phyloP scores from a whole-genome alignment of 2,797 vertebrate species.

The Lithobates sylvaticus region DNA sequence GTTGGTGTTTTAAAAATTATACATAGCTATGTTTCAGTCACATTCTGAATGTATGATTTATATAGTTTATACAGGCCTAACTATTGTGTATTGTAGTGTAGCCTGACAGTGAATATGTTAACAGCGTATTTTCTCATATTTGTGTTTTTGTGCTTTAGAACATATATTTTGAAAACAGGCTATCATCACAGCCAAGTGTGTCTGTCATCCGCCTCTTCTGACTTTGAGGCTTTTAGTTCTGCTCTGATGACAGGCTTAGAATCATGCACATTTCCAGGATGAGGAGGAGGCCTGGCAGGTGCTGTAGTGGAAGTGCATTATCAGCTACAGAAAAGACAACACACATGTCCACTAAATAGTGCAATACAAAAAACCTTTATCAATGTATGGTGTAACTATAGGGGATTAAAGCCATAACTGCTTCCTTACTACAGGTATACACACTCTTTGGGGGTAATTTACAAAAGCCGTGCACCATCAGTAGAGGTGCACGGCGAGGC shows the following conservation, averaged over 20 bases:
- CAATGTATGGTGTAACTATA: neutral
- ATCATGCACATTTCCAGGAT: conserved; percentile 17
- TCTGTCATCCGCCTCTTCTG: conserved; percentile 45
- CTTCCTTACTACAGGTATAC: neutral
- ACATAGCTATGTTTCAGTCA: neutral
- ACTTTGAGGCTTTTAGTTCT: conserved; percentile 50
- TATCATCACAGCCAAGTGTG: conserved; percentile 35
- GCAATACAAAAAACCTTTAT: neutral
- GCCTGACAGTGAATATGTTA: conserved; percentile 20
- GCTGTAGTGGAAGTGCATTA: conserved; percentile 22
- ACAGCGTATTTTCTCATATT: conserved; percentile 21
- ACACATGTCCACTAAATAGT: conserved; percentile 19
- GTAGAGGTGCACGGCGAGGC: too few relatives aligned
- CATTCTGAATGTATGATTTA: neutral
- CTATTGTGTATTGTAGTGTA: neutral
- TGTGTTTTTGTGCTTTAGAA: conserved; percentile 36
- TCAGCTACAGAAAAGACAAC: conserved; percentile 23
- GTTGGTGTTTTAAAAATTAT: neutral
- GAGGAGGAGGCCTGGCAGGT: conserved; percentile 23
- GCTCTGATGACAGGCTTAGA: conserved; percentile 51
- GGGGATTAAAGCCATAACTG: neutral
- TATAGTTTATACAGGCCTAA: too few relatives aligned
- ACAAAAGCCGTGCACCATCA: too few relatives aligned
- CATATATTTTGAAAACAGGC: conserved; percentile 39
- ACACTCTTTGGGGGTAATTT: neutral